Evolutionary conservation across 2,888 invertebrate genomes (phyloP), one percentile per base, ranked within the genome.

Genomic region (Ectemnius continuus): DNA sequence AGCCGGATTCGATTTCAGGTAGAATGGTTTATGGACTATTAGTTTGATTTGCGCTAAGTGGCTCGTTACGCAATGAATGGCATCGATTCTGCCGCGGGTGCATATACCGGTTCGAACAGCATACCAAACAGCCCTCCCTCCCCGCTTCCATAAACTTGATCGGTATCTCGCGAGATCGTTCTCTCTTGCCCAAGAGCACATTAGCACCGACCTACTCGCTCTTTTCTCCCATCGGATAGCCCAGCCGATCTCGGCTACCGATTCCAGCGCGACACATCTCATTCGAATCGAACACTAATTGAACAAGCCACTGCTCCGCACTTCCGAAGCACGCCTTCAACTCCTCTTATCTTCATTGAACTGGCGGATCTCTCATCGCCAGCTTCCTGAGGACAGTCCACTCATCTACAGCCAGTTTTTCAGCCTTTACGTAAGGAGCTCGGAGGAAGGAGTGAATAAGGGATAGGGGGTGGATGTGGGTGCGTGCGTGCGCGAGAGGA

Each of bases 61-160:
- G 82, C 85, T 87, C 84, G 87, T 87, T 85, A 86, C 86, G 86
- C 85, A 84, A 86, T 82, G 87, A 83, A 85, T 85, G 84, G 82
- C 85, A 86, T 87, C 85, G 85, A 80, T 86, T 82, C 84, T 80
- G 80, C 81, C 80, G 67, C 76, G 74, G 81, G 75, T 79, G 75
- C 70, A 46, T 46, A 45, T n/a, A n/a, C 61, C 23, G 57, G 23
- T 36, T 23, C 26, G 23, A 13, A 20, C n/a, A 26, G 61, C 36
- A 16, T 61, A 45, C 64, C 67, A 26, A 20, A 23, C n/a, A n/a
- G 16, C 60, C 36, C 36, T 11, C 36, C 36, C 36, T 36, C 36
- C 36, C 11, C 36, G 4, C 36, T 61, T 28, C 82, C 76, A 82
- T 81, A 81, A 82, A 81, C 60, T 65, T 80, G 81, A 81, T 81